Evolutionary conservation across 2,113 vertebrate species (phyloP).

Genomic region (Erythrolamprus reginae): DNA sequence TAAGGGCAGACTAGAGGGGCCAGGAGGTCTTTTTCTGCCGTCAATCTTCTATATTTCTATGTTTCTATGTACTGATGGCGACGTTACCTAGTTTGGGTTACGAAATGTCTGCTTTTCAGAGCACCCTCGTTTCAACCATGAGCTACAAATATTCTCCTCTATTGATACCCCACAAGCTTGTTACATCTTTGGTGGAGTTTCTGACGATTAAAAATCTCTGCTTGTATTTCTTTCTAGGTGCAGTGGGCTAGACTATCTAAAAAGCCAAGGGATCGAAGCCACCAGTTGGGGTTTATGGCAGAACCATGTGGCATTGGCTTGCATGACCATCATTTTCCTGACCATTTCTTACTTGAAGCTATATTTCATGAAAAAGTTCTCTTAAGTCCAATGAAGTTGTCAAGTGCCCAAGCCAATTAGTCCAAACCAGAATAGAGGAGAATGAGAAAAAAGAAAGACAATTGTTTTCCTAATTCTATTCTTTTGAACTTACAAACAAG

Average conservation of each 20-base stretch:
- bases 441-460: neutral
- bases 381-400: slow-evolving; percentile 58
- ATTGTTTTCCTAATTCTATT: neutral
- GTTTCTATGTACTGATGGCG: neutral
- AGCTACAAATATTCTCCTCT: neutral
- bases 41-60: no score
- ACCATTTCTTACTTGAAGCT: slow-evolving; percentile 83
- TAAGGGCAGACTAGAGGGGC: no score
- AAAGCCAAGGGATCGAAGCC: slow-evolving; percentile 72
- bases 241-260: slow-evolving; percentile 73
- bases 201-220: neutral
- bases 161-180: neutral
- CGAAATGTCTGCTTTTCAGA: no score
- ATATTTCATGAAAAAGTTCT: slow-evolving; percentile 84
- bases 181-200: neutral
- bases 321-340: slow-evolving; percentile 81
- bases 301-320: slow-evolving; percentile 79
- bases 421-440: neutral
- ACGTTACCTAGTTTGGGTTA: no score
- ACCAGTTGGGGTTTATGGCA: slow-evolving; percentile 84
- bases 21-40: no score
- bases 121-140: neutral
- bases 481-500: neutral
- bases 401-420: neutral
- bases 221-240: slow-evolving; percentile 55